A percentile compares a stretch with the other conserved stretches of the same genome.
Evolutionary conservation across 2,888 invertebrate species (phyloP).

Genomic region (Magallana nippona): DNA sequence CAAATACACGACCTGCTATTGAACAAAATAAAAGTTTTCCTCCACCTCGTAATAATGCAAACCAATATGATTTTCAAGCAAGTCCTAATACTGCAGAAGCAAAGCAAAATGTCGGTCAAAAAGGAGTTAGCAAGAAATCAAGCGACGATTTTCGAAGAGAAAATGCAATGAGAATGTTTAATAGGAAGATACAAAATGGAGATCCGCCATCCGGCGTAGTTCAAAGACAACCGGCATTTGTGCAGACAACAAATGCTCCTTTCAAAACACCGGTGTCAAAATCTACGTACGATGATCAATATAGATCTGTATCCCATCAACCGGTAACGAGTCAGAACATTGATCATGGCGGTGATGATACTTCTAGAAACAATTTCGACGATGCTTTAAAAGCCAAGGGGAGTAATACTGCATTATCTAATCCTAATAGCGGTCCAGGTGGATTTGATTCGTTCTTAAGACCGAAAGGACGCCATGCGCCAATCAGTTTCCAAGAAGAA

Average conservation of each 20-base stretch:
- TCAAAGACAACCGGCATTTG: background rate
- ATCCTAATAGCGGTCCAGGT: too few species aligned
- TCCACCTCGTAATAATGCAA: background rate
- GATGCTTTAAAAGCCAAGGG: too few species aligned
- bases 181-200: background rate
- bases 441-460: too few species aligned
- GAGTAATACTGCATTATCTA: too few species aligned
- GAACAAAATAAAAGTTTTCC: background rate
- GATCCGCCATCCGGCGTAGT: background rate
- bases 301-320: too few species aligned
- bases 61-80: constrained; percentile 19
- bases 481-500: too few species aligned
- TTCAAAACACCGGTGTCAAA: background rate
- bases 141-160: background rate
- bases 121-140: background rate
- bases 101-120: background rate
- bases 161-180: constrained; percentile 19
- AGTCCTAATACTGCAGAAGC: background rate
- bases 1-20: background rate
- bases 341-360: too few species aligned
- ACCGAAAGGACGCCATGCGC: too few species aligned
- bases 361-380: too few species aligned
- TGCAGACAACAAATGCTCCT: background rate
- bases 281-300: too few species aligned
- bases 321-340: too few species aligned